Evolutionary conservation across 2,113 vertebrate species (phyloP).

Genomic region (Triplophysa dalaica): DNA sequence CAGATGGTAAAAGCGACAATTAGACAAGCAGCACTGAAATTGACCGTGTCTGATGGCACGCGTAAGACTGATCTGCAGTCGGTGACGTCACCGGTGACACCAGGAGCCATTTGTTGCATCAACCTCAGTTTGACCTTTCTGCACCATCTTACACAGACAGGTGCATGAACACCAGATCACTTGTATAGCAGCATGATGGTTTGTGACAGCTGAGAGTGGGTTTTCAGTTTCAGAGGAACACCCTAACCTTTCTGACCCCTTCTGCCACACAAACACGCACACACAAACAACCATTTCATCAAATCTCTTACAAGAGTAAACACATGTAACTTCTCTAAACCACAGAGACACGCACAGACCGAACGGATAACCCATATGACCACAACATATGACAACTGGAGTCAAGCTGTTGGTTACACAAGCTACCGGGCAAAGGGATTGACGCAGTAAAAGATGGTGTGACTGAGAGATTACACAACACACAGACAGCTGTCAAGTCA

Average conservation of each 20-base stretch:
- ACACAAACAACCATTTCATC: neutral
- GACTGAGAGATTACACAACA: slow-evolving; percentile 26
- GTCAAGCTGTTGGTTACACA: slow-evolving; percentile 15
- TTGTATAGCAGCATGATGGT: slow-evolving; percentile 19
- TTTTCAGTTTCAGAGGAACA: slow-evolving; percentile 13
- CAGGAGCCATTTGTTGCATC: slow-evolving; percentile 13
- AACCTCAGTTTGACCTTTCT: neutral
- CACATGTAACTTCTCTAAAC: slow-evolving; percentile 9
- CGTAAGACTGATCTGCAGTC: slow-evolving; percentile 13
- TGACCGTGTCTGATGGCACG: neutral
- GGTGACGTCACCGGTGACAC: neutral
- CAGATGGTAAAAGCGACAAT: neutral
- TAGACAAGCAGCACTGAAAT: neutral
- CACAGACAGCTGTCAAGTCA: neutral
- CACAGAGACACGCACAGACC: slow-evolving; percentile 6
- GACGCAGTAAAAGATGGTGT: neutral
- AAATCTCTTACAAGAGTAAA: neutral
- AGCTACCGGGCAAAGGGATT: neutral
- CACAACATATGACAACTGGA: neutral
- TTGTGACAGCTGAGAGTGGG: slow-evolving; percentile 8
- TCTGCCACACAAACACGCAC: neutral
- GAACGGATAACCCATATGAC: neutral
- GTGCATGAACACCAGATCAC: slow-evolving; percentile 1
- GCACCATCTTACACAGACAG: slow-evolving; percentile 2
- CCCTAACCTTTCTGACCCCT: slow-evolving; percentile 3